Evolutionary conservation across 2,888 invertebrate genomes (phyloP), one percentile per base, ranked within the genome.

Genomic region (Scrobipalpa costella): DNA sequence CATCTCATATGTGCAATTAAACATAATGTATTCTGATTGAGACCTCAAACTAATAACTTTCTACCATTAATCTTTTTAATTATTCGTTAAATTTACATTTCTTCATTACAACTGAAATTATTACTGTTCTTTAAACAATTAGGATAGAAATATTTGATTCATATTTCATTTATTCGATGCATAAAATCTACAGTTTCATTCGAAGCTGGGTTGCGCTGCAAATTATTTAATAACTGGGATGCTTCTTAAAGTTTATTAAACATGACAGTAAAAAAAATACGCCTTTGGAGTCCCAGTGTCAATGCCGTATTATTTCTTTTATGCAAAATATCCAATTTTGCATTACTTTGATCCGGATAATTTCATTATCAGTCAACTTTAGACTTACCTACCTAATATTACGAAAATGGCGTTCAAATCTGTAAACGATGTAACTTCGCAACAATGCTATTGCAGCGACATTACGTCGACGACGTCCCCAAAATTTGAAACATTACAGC

Each of bases 401-500:
- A n/a, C 40, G 11, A 58, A 58, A 21, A 60, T 47, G 11, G 33
- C 9, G 6, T 11, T 6, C 27, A 44, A 34, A 49, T 49, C 60
- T 60, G 33, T 40, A 21, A 9, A 47, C 44, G 40, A 13, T 44
- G 27, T 47, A 47, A 44, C n/a, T 9, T 52, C 2, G 36, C 33
- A 7, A 21, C 21, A 58, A 13, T n/a, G 44, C 27, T n/a, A 47
- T 15, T 21, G 21, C 27, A 44, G 38, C 44, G 11, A n/a, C n/a
- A n/a, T n/a, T n/a, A n/a, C n/a, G n/a, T n/a, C n/a, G n/a, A n/a
- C n/a, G n/a, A 3, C 9, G n/a, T 33, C 33, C 33, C 34, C 38
- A 63, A 49, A 63, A 63, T 57, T 61, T 33, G 17, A 33, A 66
- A 63, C 64, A 68, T 69, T 68, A 67, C 59, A 63, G 68, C 63